These are phyloP conservation scores for Orbicella faveolata DNA, from an alignment of 64 coral and sea anemone genomes.

Conservation along the genomic window DNA sequence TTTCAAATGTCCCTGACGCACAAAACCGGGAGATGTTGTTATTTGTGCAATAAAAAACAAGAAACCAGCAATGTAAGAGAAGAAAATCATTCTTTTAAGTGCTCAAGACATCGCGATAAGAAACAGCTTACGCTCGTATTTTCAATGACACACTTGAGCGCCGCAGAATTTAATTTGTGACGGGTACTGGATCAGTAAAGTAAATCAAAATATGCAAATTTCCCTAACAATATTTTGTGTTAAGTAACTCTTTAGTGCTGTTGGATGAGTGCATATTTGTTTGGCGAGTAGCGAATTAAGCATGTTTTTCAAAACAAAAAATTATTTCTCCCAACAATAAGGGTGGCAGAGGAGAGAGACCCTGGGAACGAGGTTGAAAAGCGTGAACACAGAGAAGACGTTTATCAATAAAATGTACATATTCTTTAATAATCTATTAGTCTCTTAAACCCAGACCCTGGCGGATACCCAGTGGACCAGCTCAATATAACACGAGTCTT, in stretches of 20 bases:
- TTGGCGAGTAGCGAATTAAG: too few species aligned
- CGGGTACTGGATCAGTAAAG: neutral
- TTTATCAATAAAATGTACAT: too few species aligned
- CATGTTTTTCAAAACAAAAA: too few species aligned
- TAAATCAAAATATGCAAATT: neutral
- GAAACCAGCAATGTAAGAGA: neutral
- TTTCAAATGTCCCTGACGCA: neutral
- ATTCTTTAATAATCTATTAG: too few species aligned
- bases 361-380: too few species aligned
- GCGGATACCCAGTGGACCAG: too few species aligned
- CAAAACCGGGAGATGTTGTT: neutral
- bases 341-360: too few species aligned
- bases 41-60: neutral
- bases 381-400: neutral
- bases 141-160: constrained; percentile 7
- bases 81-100: neutral
- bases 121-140: neutral
- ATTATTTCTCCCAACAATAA: too few species aligned
- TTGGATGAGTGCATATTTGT: too few species aligned
- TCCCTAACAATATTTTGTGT: neutral
- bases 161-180: neutral
- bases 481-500: too few species aligned
- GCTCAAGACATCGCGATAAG: neutral
- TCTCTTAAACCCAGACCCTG: too few species aligned
- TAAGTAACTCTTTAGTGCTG: neutral